Evolutionary conservation across 2,888 invertebrate genomes (phyloP).

Genomic region (Aporophyla nigra): DNA sequence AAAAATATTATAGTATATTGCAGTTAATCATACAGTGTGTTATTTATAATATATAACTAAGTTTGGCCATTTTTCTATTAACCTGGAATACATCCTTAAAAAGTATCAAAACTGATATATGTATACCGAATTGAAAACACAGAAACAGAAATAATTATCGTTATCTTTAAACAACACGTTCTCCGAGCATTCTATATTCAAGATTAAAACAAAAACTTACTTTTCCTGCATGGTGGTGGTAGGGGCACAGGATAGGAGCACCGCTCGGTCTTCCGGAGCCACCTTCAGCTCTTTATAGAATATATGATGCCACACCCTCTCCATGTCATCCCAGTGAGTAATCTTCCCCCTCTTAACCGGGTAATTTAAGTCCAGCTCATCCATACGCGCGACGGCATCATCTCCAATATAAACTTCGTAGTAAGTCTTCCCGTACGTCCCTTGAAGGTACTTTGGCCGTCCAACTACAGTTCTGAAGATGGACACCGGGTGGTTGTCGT

Average conservation of each 20-base stretch:
- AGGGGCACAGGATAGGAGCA: slow-evolving; percentile 75
- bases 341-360: slow-evolving; percentile 79
- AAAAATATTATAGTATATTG: too few species aligned
- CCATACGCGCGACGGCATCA: slow-evolving; percentile 70
- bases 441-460: slow-evolving; percentile 77
- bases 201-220: slow-evolving; percentile 64
- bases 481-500: slow-evolving; percentile 85
- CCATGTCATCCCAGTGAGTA: slow-evolving; percentile 86
- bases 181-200: too few species aligned
- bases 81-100: too few species aligned
- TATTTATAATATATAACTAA: too few species aligned
- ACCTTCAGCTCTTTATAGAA: slow-evolving; percentile 80
- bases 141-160: not conserved
- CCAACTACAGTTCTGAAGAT: slow-evolving; percentile 70
- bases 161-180: not conserved
- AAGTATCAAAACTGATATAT: too few species aligned
- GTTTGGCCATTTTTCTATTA: too few species aligned
- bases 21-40: too few species aligned
- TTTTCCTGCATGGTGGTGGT: slow-evolving; percentile 77
- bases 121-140: not conserved
- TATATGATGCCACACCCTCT: slow-evolving; percentile 83
- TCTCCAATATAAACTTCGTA: slow-evolving; percentile 83
- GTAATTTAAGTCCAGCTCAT: slow-evolving; percentile 75
- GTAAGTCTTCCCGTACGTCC: slow-evolving; percentile 76
- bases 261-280: slow-evolving; percentile 51